These are phyloP conservation scores for Scomber colias DNA, from an alignment of 2,113 vertebrate species.

Conservation along the genomic window DNA sequence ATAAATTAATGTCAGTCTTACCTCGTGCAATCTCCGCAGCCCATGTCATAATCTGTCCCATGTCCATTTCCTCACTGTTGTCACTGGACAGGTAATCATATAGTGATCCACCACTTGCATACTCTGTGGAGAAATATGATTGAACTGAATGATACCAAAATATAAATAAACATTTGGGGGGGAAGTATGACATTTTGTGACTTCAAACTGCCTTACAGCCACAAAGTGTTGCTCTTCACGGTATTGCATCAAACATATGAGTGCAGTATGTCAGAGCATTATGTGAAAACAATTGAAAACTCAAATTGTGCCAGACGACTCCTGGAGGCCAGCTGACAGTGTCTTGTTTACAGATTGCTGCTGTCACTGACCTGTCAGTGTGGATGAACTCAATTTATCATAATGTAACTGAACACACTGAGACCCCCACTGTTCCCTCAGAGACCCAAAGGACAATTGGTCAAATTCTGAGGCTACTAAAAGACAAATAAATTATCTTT, in stretches of 20 bases:
- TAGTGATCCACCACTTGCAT: slow-evolving; percentile 93
- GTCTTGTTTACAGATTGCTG: slow-evolving; percentile 44
- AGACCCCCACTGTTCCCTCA: not conserved
- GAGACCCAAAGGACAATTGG: not conserved
- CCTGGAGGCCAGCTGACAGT: slow-evolving; percentile 5
- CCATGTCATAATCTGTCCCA: slow-evolving; percentile 98
- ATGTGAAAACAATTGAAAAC: slow-evolving; percentile 28
- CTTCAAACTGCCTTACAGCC: not conserved
- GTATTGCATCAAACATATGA: slow-evolving; percentile 14
- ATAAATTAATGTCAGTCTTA: slow-evolving; percentile 64
- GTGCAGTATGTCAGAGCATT: slow-evolving; percentile 20
- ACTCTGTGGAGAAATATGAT: slow-evolving; percentile 85
- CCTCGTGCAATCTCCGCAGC: slow-evolving; percentile 97
- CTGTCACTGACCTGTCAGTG: slow-evolving; percentile 20
- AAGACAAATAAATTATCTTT: too few relatives aligned
- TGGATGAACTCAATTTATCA: slow-evolving; percentile 42
- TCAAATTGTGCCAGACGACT: slow-evolving; percentile 12
- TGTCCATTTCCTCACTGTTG: slow-evolving; percentile 96
- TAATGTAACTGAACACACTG: slow-evolving; percentile 34
- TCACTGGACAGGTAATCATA: slow-evolving; percentile 97
- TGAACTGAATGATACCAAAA: not conserved
- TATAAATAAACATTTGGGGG: not conserved
- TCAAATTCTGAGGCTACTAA: slow-evolving; percentile 4
- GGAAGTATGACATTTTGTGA: not conserved
- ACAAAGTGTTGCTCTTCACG: slow-evolving; percentile 9